These are phyloP conservation scores for Drosophila eohydei DNA, from an alignment of 2,888 invertebrate species.

Conservation along the genomic window DNA sequence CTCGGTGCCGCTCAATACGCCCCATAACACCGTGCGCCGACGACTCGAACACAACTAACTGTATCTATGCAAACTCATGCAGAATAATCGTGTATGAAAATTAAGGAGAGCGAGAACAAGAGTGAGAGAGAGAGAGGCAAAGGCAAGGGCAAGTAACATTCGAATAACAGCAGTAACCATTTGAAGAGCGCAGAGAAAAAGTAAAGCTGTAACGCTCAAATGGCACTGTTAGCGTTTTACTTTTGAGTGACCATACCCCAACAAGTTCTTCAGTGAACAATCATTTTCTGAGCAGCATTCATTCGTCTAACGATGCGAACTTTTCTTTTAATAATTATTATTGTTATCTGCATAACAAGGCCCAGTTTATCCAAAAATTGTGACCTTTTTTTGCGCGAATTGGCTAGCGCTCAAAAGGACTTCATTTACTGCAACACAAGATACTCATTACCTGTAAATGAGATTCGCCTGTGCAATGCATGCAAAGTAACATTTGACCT, in stretches of 20 bases:
- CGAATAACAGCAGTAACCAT: slow-evolving; percentile 18
- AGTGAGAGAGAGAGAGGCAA: slow-evolving; percentile 13
- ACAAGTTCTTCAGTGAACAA: slow-evolving; percentile 1
- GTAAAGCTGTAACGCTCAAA: slow-evolving; percentile 27
- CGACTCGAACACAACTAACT: slow-evolving; percentile 57
- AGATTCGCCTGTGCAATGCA: slow-evolving; percentile 49
- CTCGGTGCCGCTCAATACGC: not conserved
- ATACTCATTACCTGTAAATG: slow-evolving; percentile 53
- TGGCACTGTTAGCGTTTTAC: slow-evolving; percentile 12
- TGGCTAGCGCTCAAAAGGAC: slow-evolving; percentile 50
- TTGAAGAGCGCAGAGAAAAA: not conserved
- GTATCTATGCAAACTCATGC: slow-evolving; percentile 32
- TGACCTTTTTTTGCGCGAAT: slow-evolving; percentile 9
- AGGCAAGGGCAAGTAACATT: slow-evolving; percentile 3
- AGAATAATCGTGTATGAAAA: slow-evolving; percentile 25
- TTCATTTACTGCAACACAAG: slow-evolving; percentile 68
- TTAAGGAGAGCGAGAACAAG: not conserved
- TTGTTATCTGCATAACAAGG: slow-evolving; percentile 1
- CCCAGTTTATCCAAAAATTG: slow-evolving; percentile 33
- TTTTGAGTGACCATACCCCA: slow-evolving; percentile 10
- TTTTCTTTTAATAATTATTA: slow-evolving; percentile 7
- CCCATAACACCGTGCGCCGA: slow-evolving; percentile 13
- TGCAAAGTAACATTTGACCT: slow-evolving; percentile 21
- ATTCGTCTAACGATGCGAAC: slow-evolving; percentile 18
- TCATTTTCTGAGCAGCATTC: not conserved